Base-by-base conservation (phyloP, 2,888 invertebrate species). In the Platycnemis pennipes region DNA sequence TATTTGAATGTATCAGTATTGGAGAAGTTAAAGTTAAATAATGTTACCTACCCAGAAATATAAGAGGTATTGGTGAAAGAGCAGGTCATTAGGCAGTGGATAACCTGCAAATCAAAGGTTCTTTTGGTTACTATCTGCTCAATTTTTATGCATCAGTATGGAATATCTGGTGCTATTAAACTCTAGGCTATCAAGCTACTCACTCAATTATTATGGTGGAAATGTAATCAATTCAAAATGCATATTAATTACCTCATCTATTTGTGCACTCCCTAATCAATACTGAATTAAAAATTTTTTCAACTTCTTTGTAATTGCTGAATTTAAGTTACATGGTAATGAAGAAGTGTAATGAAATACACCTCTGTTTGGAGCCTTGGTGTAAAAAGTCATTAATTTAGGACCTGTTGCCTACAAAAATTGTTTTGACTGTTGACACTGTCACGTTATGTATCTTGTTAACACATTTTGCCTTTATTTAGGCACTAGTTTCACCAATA, bases 401-500 rank as follows among this genome's bases (percentile, higher is more conserved):
- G 88, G 94, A 94, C 87, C 53, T 87, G 94, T 94, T 94, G 94
- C 88, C 86, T 94, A 94, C 85, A 86, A 86, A 77, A n/a, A 94
- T 87, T 94, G 94, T 94, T 94, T 94, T 94, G 94, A 94, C 94
- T 94, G 94, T 94, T 94, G 94, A 94, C 87, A 86, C 88, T 94
- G 94, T 94, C 94, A 94, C 94, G 94, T 94, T 94, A 94, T 94
- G 94, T 94, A 94, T 87, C 94, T 94, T 94, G 94, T 94, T 94
- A 94, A 94, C 86, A 94, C 88, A 94, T 46, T 94, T 94, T 94
- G 94, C 94, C 94, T 94, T 94, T 69, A 94, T 94, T 94, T 94
- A 94, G 94, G 94, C 94, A 89, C 89, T 94, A 94, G 94, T 94
- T 94, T 89, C 94, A 94, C 89, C 94, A 94, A 94, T 94, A 94